A percentile compares a stretch with the other conserved stretches of the same genome.
phyloP scores from a whole-genome alignment of 2,113 vertebrate genomes.

The Sebastes fasciatus region DNA sequence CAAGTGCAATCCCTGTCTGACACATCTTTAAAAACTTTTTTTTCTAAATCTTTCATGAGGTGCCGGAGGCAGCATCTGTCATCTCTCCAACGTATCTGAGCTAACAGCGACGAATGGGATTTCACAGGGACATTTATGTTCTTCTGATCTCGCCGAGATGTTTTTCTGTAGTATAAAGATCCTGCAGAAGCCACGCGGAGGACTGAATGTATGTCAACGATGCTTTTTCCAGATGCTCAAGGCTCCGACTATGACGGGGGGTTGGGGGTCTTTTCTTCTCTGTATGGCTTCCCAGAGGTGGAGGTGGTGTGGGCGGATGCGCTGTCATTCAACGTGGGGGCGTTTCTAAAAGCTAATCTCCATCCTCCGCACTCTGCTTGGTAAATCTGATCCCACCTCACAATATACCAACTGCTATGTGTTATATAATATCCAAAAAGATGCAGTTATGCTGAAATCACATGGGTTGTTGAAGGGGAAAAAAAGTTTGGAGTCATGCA shows the following conservation, averaged over 20 bases:
- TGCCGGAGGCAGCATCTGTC: conserved; percentile 52
- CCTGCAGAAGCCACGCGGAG: conserved; percentile 22
- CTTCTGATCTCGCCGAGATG: conserved; percentile 46
- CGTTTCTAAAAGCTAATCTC: conserved; percentile 68
- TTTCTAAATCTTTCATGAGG: conserved; percentile 60
- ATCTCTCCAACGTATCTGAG: conserved; percentile 16
- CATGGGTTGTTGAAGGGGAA: neutral
- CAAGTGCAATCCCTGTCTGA: conserved; percentile 39
- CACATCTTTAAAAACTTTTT: conserved; percentile 61
- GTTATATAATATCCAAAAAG: conserved; percentile 51
- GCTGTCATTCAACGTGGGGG: conserved; percentile 60
- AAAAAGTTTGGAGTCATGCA: conserved; percentile 6
- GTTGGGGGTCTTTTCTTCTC: conserved; percentile 34
- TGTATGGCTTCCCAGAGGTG: conserved; percentile 63
- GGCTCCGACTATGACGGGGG: conserved; percentile 24
- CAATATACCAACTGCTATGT: neutral
- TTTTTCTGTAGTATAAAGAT: conserved; percentile 53
- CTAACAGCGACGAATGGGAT: conserved; percentile 39
- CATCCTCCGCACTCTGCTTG: conserved; percentile 38
- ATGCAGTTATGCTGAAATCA: conserved; percentile 42
- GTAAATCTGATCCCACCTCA: conserved; percentile 37
- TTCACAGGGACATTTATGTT: conserved; percentile 51
- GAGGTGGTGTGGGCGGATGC: conserved; percentile 74
- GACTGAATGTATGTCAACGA: conserved; percentile 44
- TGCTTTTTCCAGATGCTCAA: conserved; percentile 71